Evolutionary conservation across 2,888 invertebrate species (phyloP).

Genomic region (Callinectes sapidus): DNA sequence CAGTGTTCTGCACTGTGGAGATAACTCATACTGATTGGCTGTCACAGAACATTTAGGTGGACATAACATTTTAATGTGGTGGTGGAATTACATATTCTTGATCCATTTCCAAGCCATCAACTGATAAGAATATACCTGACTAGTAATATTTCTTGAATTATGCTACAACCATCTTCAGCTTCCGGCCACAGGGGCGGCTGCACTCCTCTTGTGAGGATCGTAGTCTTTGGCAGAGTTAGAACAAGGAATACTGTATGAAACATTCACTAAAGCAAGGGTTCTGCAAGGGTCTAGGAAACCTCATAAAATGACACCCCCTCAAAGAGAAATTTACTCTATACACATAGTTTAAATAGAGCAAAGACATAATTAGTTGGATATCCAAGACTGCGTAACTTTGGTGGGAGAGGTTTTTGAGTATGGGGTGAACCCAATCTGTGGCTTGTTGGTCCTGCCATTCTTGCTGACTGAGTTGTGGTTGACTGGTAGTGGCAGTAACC

Average conservation of each 20-base stretch:
- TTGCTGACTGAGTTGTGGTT: constrained; percentile 63
- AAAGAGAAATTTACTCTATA: constrained; percentile 47
- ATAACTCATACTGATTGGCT: not conserved
- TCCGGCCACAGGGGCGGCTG: constrained; percentile 42
- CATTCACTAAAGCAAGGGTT: constrained; percentile 56
- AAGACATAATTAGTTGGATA: constrained; percentile 62
- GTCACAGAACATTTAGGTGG: not conserved
- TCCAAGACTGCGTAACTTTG: constrained; percentile 65
- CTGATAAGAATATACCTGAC: constrained; percentile 61
- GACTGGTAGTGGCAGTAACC: constrained; percentile 55
- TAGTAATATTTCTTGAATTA: constrained; percentile 66
- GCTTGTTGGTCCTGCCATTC: constrained; percentile 65
- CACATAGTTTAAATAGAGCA: constrained; percentile 43
- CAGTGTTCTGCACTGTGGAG: constrained; percentile 8
- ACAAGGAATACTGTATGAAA: constrained; percentile 60
- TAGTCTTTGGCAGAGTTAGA: constrained; percentile 68
- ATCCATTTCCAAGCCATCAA: constrained; percentile 50
- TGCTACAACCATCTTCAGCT: constrained; percentile 66
- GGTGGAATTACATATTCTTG: not conserved
- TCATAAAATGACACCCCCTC: constrained; percentile 43
- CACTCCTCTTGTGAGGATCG: constrained; percentile 46
- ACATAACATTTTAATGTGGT: not conserved
- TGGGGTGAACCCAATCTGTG: constrained; percentile 63
- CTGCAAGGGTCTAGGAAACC: constrained; percentile 54
- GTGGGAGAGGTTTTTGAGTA: constrained; percentile 65